These are phyloP conservation scores for Varroa destructor DNA, from an alignment of 1,140 invertebrate genomes.

Conservation along the genomic window DNA sequence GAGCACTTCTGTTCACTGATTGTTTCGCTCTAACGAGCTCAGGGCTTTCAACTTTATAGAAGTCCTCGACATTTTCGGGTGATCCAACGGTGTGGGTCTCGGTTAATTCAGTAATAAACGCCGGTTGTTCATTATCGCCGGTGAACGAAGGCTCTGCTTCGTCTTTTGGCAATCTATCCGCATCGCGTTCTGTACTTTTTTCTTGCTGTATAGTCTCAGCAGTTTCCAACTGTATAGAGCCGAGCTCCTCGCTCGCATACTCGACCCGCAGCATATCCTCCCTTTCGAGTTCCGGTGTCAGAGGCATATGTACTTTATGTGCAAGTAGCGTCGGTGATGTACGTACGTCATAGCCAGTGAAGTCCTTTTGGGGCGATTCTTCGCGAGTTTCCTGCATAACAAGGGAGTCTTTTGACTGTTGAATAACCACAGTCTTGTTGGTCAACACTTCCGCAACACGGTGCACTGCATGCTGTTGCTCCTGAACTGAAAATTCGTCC, in stretches of 20 bases:
- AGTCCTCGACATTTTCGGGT: too few relatives aligned
- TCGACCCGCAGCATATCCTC: slow-evolving; percentile 21
- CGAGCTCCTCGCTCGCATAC: slow-evolving; percentile 6
- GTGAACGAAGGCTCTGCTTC: too few relatives aligned
- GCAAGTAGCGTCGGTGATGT: slow-evolving; percentile 8
- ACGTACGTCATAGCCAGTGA: slow-evolving; percentile 14
- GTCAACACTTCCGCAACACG: background rate
- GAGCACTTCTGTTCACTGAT: too few relatives aligned
- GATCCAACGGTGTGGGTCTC: too few relatives aligned
- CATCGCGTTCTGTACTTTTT: too few relatives aligned
- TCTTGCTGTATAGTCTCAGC: background rate
- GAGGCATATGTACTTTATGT: slow-evolving; percentile 20
- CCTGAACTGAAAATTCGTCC: slow-evolving; percentile 13
- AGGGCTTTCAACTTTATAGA: too few relatives aligned
- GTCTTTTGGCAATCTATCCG: too few relatives aligned
- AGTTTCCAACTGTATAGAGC: slow-evolving; percentile 19
- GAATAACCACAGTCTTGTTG: slow-evolving; percentile 16
- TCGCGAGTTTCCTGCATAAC: slow-evolving; percentile 22
- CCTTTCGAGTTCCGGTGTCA: slow-evolving; percentile 6
- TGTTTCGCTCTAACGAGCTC: too few relatives aligned
- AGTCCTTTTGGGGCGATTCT: slow-evolving; percentile 20
- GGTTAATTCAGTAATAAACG: too few relatives aligned
- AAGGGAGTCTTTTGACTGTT: slow-evolving; percentile 23
- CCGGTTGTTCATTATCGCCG: too few relatives aligned
- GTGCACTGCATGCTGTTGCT: background rate